Evolutionary conservation across 2,113 vertebrate species (phyloP).

Genomic region (Ailuropoda melanoleuca): DNA sequence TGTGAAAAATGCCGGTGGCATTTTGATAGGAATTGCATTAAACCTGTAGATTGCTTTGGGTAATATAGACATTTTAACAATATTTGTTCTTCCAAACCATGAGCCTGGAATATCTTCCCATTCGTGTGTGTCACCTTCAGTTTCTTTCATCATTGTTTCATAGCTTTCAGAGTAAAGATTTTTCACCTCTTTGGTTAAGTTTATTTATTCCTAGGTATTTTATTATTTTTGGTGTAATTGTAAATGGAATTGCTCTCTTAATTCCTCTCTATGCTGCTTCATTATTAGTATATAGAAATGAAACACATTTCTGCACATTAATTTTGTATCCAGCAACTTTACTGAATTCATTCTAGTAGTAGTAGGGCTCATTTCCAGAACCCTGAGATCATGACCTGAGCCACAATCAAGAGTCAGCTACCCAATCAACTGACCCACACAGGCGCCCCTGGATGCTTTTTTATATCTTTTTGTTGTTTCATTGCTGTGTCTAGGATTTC

Average conservation of each 20-base stretch:
- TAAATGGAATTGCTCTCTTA: background rate
- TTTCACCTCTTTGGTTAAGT: background rate
- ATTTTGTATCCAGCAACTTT: no score
- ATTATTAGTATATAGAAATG: background rate
- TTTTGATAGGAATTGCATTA: background rate
- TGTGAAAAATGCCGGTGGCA: background rate
- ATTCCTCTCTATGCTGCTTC: background rate
- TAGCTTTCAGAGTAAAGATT: no score
- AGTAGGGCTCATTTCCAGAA: no score
- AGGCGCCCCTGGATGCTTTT: no score
- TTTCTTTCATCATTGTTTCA: no score
- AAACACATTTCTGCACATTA: background rate
- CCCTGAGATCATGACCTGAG: no score
- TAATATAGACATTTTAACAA: background rate
- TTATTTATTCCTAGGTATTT: background rate
- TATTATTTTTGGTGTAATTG: background rate
- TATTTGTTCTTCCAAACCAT: background rate
- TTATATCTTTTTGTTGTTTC: no score
- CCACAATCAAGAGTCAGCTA: no score
- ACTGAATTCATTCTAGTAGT: no score
- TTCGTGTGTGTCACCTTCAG: no score
- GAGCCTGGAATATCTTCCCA: background rate
- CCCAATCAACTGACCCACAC: no score
- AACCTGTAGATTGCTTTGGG: background rate
- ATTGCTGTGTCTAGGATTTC: no score